Conservation (phyloP, 1,140 invertebrate genomes). For the Drosophila bocqueti region DNA sequence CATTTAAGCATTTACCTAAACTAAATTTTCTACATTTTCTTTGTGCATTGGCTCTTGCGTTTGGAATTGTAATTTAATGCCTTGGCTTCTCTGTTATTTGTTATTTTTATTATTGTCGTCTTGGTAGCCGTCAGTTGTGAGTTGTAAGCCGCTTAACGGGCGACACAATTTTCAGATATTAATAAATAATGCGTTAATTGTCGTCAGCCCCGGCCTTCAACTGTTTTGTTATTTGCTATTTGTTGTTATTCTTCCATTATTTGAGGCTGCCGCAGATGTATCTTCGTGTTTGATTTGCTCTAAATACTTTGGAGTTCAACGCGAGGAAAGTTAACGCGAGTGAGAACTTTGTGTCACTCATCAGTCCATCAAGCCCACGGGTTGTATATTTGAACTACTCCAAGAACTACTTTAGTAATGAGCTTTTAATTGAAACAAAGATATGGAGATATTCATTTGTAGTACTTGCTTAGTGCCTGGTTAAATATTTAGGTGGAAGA, state of each 20-base stretch:
- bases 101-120: slow-evolving; percentile 24
- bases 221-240: slow-evolving; percentile 24
- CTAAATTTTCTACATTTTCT: neutral
- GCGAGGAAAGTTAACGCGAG: slow-evolving; percentile 48
- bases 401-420: neutral
- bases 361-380: neutral
- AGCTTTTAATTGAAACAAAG: neutral
- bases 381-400: neutral
- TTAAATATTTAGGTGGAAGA: neutral
- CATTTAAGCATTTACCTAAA: neutral
- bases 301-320: slow-evolving; percentile 41
- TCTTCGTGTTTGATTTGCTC: slow-evolving; percentile 55
- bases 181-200: slow-evolving; percentile 51
- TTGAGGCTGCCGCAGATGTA: neutral
- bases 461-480: neutral
- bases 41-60: neutral
- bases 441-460: neutral
- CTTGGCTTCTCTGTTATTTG: slow-evolving; percentile 24
- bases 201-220: slow-evolving; percentile 39
- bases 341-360: slow-evolving; percentile 2
- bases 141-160: slow-evolving; percentile 60
- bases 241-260: slow-evolving; percentile 12
- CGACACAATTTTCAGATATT: slow-evolving; percentile 55
- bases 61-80: slow-evolving; percentile 47
- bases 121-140: slow-evolving; percentile 37